Base-by-base conservation (phyloP, 2,113 vertebrate genomes). In the Macquaria ambigua region DNA sequence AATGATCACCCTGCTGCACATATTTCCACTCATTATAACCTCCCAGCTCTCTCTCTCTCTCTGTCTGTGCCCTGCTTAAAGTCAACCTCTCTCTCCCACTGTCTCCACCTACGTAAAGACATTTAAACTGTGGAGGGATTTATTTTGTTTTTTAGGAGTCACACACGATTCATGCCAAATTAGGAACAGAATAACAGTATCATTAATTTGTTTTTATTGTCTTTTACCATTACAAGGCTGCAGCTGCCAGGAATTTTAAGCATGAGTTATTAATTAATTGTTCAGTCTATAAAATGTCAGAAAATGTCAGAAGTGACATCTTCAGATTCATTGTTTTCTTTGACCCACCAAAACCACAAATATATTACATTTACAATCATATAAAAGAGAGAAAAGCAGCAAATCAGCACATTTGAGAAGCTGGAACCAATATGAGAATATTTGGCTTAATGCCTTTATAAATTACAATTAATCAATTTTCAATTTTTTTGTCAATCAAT, bases 21-120 rank as follows among this genome's bases (percentile, higher is more conserved):
- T 34, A 50, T 55, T 41, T 41, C 5, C 52, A 16, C 58, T 63
- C 77, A 21, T 10, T 21, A 55, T 66, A 53, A 69, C 69, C 52
- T 34, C 16, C 46, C 28, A 10, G 1, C 28, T 53, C 67, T 77
- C 66, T 67, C 73, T n/a, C 78, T 43, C 61, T 41, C 53, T 43
- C 6, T 25, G 37, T 58, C 11, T 68, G 21, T 58, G 10, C 5
- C 31, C 31, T 37, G 43, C 43, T 66, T 20, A 12, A 43, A 67
- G 14, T 25, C 74, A 39, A n/a, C 74, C 46, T 68, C 78, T 72
- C 34, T 39, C 77, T 58, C 37, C 37, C 75, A 14, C 72, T 39
- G n/a, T 55, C 25, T 74, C 20, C 14, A 48, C 61, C 79, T 74
- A 61, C 39, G 62, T 39, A 9, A 25, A 67, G 12, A 6, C 23